Conservation (phyloP, 2,113 vertebrate species). For the Rattus rattus region DNA sequence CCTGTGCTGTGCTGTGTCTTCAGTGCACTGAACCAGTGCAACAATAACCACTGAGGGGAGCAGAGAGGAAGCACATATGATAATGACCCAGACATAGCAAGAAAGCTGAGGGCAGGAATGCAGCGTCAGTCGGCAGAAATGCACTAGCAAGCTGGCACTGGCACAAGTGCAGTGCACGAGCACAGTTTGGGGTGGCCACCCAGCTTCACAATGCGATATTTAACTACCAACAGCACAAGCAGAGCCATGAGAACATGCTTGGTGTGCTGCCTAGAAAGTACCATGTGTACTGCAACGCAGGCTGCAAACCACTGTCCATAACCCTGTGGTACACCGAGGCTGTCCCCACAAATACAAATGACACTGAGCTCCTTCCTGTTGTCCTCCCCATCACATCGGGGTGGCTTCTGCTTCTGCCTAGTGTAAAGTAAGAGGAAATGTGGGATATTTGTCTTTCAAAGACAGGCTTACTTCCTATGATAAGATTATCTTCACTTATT, state of each 20-base stretch:
- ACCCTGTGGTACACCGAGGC: background rate
- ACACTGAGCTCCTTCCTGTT: background rate
- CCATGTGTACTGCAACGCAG: background rate
- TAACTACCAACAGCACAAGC: background rate
- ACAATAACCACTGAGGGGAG: background rate
- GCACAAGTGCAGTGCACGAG: background rate
- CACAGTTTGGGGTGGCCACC: background rate
- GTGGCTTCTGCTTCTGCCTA: background rate
- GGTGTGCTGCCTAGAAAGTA: background rate
- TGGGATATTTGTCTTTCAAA: background rate
- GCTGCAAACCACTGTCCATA: background rate
- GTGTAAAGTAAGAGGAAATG: background rate
- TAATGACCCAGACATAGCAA: background rate
- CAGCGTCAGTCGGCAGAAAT: background rate
- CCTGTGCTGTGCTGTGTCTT: background rate
- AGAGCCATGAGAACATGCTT: background rate
- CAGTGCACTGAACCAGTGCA: background rate
- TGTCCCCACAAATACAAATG: background rate
- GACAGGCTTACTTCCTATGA: background rate
- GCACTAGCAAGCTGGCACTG: background rate
- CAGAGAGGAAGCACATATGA: background rate
- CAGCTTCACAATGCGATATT: background rate
- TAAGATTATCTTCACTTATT: background rate
- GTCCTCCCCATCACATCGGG: background rate
- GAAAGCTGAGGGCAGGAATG: background rate